phyloP scores from a whole-genome alignment of 2,888 invertebrate species.

The Tridacna crocea region DNA sequence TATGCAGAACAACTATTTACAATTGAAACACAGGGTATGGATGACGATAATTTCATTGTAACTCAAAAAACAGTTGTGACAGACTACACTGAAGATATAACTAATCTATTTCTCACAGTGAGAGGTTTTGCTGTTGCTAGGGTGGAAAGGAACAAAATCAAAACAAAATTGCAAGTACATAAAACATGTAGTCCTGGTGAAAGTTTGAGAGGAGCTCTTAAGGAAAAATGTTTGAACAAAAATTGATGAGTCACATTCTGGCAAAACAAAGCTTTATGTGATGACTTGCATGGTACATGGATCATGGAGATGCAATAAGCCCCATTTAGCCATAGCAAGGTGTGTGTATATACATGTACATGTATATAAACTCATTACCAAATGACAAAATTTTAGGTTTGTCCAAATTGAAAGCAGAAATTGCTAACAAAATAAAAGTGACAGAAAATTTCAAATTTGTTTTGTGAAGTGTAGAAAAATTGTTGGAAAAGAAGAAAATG shows the following conservation, averaged over 20 bases:
- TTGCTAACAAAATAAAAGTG: no score
- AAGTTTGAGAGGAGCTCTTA: not conserved
- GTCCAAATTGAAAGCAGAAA: no score
- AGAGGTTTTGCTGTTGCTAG: not conserved
- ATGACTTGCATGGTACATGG: not conserved
- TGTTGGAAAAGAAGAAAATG: no score
- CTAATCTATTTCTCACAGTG: not conserved
- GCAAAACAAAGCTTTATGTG: not conserved
- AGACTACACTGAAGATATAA: not conserved
- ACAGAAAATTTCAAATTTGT: no score
- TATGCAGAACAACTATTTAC: not conserved
- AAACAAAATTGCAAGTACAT: not conserved
- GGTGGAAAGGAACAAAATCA: constrained; percentile 6
- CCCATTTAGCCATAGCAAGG: not conserved
- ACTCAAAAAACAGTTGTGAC: not conserved
- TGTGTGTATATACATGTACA: not conserved
- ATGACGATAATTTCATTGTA: not conserved
- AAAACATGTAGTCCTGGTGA: not conserved
- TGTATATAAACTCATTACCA: no score
- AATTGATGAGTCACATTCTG: not conserved
- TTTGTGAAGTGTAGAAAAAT: no score
- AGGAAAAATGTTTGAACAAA: not conserved
- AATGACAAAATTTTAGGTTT: no score
- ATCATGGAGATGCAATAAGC: not conserved
- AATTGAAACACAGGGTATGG: not conserved